A percentile compares a stretch with the other conserved stretches of the same genome.
Conservation (phyloP, 2,888 invertebrate species). For the Harpalus rubripes region DNA sequence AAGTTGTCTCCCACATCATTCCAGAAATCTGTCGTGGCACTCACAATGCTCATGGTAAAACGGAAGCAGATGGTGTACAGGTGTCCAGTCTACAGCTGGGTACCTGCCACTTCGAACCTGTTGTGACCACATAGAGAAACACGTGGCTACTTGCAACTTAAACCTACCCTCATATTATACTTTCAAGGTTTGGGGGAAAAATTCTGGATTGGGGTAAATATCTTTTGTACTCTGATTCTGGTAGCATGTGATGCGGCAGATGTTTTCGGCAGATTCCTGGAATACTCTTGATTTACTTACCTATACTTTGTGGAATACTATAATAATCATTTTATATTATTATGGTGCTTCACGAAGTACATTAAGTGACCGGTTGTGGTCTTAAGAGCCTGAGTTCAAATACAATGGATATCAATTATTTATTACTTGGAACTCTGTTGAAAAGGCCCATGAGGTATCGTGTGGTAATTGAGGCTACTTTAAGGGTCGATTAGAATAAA, state of each 20-base stretch:
- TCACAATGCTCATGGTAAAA: slow-evolving; percentile 35
- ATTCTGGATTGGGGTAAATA: slow-evolving; percentile 7
- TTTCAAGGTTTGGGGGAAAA: slow-evolving; percentile 9
- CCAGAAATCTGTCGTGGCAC: slow-evolving; percentile 32
- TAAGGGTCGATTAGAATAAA: too few species aligned
- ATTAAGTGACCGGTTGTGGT: too few species aligned
- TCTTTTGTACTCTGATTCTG: slow-evolving; percentile 29
- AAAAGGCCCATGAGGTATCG: too few species aligned
- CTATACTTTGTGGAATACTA: background rate
- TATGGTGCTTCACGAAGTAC: too few species aligned
- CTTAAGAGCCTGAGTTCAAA: too few species aligned
- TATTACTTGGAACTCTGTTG: too few species aligned
- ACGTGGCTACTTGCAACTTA: slow-evolving; percentile 23
- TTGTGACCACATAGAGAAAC: slow-evolving; percentile 21
- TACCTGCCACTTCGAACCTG: slow-evolving; percentile 36
- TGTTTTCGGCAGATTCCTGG: slow-evolving; percentile 2
- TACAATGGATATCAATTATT: too few species aligned
- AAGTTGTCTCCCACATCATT: slow-evolving; percentile 30
- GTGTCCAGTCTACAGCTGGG: slow-evolving; percentile 47
- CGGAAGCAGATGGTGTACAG: slow-evolving; percentile 47
- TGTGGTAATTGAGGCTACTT: too few species aligned
- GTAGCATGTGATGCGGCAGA: slow-evolving; percentile 10
- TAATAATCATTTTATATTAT: background rate
- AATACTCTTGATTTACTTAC: background rate
- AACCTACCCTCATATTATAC: slow-evolving; percentile 26